phyloP scores from a whole-genome alignment of 2,113 vertebrate species.

The Pedetes capensis region DNA sequence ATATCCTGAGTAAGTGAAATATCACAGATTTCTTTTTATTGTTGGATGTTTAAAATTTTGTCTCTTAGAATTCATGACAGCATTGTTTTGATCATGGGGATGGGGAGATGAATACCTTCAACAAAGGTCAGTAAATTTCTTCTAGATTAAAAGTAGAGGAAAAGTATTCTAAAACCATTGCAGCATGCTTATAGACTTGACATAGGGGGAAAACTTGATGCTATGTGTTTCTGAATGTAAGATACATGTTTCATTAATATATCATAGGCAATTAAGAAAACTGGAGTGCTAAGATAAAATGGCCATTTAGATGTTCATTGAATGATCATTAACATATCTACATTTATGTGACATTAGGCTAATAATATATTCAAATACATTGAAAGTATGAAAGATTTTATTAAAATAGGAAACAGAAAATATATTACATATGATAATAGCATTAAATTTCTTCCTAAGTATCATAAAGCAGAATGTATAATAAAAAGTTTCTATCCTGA shows the following conservation, averaged over 20 bases:
- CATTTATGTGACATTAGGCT: background rate
- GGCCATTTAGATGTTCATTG: background rate
- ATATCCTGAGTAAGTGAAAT: background rate
- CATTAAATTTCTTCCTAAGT: background rate
- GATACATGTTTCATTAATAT: background rate
- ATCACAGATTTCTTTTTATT: background rate
- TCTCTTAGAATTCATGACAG: background rate
- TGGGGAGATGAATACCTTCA: background rate
- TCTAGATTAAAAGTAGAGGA: background rate
- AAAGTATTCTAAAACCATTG: background rate
- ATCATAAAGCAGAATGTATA: background rate
- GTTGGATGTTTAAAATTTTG: background rate
- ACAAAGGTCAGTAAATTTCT: background rate
- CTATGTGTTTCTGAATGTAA: background rate
- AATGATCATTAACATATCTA: background rate
- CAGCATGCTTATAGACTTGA: background rate
- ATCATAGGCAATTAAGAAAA: background rate
- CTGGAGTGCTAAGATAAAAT: background rate
- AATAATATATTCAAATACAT: background rate
- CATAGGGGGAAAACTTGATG: background rate
- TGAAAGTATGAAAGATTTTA: background rate
- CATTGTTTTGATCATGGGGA: background rate
- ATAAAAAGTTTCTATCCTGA: background rate
- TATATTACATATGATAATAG: background rate
- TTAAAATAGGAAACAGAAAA: background rate